phyloP scores from a whole-genome alignment of 2,888 invertebrate species.

The Apodemia hepburni region DNA sequence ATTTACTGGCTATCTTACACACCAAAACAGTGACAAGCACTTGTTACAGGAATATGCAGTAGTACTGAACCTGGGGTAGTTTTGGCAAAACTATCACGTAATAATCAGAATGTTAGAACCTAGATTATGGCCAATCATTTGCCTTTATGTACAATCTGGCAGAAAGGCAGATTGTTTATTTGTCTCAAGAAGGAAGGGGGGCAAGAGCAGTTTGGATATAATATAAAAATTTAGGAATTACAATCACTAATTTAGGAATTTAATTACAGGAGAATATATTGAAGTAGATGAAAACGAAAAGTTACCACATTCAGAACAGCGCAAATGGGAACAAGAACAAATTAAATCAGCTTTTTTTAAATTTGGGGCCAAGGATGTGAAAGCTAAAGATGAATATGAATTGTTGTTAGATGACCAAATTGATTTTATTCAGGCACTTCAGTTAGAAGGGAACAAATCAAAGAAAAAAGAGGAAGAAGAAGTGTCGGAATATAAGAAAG shows the following conservation, averaged over 20 bases:
- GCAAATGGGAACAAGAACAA: constrained; percentile 99
- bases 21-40: too few relatives aligned
- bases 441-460: constrained; percentile 85
- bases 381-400: constrained; percentile 91
- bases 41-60: too few relatives aligned
- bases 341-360: constrained; percentile 94
- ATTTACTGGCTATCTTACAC: too few relatives aligned
- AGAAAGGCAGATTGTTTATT: constrained; percentile 1
- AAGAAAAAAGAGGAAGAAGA: constrained; percentile 80
- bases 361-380: constrained; percentile 95
- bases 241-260: neutral
- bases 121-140: constrained; percentile 10
- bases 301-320: constrained; percentile 90
- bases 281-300: constrained; percentile 94
- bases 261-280: constrained; percentile 83
- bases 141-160: neutral
- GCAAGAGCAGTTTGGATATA: too few relatives aligned
- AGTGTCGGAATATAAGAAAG: constrained; percentile 83
- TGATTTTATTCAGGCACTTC: constrained; percentile 96
- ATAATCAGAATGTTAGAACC: too few relatives aligned
- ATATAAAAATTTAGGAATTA: neutral
- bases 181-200: neutral
- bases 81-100: too few relatives aligned
- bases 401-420: constrained; percentile 97
- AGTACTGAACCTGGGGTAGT: too few relatives aligned